These are phyloP conservation scores for Ctenomys sociabilis DNA, from an alignment of 2,113 vertebrate species.

Conservation along the genomic window DNA sequence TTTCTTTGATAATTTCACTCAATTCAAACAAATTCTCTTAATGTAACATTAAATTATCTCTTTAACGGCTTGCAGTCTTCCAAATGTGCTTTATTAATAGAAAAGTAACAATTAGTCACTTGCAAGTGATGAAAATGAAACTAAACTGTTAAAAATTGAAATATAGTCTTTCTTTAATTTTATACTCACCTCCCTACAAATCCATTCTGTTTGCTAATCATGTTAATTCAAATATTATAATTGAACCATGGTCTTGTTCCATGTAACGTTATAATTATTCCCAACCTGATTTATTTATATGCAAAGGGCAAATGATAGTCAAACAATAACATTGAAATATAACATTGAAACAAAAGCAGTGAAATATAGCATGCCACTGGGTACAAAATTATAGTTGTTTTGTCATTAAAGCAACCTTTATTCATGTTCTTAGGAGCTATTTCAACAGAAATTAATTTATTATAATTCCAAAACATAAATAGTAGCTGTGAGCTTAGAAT, in stretches of 20 bases:
- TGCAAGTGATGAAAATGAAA: constrained; percentile 52
- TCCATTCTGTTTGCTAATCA: constrained; percentile 34
- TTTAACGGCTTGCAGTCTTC: constrained; percentile 10
- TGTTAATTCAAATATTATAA: neutral
- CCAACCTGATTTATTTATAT: neutral
- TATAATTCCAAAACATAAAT: neutral
- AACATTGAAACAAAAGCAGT: neutral
- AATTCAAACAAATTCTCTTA: neutral
- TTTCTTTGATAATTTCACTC: constrained; percentile 22
- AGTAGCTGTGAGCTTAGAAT: neutral
- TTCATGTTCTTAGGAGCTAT: neutral
- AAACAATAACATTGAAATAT: neutral
- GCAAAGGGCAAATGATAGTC: neutral
- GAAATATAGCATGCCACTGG: neutral
- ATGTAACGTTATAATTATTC: neutral
- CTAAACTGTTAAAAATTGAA: neutral
- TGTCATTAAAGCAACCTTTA: neutral
- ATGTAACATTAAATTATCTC: neutral
- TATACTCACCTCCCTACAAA: neutral
- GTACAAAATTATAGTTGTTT: neutral
- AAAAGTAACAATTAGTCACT: neutral
- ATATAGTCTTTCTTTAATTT: neutral
- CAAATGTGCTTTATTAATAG: constrained; percentile 12
- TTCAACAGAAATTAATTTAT: constrained; percentile 18
- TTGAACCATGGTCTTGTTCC: neutral